These are phyloP conservation scores for Gadopsis bispinosus DNA, from an alignment of 2,797 vertebrate species.

Conservation along the genomic window DNA sequence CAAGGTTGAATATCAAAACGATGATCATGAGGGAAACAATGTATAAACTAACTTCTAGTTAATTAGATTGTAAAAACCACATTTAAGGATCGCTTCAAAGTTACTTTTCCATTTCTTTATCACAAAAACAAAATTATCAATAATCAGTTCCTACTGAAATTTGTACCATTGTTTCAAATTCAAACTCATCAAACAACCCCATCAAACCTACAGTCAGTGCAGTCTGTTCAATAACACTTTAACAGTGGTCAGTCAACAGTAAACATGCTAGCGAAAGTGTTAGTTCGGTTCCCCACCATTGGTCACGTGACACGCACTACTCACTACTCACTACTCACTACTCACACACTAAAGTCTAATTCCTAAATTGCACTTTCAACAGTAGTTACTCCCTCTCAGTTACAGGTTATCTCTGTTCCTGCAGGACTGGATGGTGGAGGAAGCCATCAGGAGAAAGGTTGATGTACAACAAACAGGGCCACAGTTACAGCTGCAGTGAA, in stretches of 20 bases:
- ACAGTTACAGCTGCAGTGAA: conserved; percentile 22
- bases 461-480: conserved; percentile 24
- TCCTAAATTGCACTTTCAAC: neutral
- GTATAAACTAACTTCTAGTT: neutral
- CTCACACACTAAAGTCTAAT: neutral
- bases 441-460: conserved; percentile 40
- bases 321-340: neutral
- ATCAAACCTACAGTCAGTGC: neutral
- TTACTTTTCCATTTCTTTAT: neutral
- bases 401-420: conserved; percentile 9
- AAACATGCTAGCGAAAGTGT: neutral
- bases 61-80: neutral
- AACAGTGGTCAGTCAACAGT: neutral
- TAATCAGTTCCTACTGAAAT: neutral
- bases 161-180: neutral
- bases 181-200: neutral
- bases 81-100: neutral
- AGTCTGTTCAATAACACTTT: neutral
- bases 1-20: too few relatives aligned
- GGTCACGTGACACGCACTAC: too few relatives aligned
- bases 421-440: conserved; percentile 1
- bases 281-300: neutral
- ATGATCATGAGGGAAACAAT: too few relatives aligned
- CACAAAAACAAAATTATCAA: neutral
- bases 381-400: neutral